These are phyloP conservation scores for Platygyra sinensis DNA, from an alignment of 64 coral and sea anemone genomes.

Conservation along the genomic window DNA sequence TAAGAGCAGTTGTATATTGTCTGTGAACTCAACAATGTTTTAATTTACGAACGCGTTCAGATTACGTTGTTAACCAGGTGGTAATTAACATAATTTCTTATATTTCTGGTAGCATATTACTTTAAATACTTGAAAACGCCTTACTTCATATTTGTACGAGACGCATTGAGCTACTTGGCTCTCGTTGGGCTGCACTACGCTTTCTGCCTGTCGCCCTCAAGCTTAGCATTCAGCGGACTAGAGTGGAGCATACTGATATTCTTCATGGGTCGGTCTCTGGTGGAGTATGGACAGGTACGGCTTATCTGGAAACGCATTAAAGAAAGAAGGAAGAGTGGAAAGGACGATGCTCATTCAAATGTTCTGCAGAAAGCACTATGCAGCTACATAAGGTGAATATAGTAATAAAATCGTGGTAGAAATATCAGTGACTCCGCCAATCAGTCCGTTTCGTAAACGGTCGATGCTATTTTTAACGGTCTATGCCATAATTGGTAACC, in stretches of 20 bases:
- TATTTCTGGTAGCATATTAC: not conserved
- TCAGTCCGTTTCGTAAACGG: too few relatives aligned
- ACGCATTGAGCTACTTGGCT: not conserved
- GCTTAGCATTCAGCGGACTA: not conserved
- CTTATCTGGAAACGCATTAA: not conserved
- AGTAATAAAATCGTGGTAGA: too few relatives aligned
- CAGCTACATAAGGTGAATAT: too few relatives aligned
- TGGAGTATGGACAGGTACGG: not conserved
- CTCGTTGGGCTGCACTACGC: not conserved
- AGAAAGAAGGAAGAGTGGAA: not conserved
- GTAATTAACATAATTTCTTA: not conserved
- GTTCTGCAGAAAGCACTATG: not conserved
- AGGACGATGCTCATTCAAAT: not conserved
- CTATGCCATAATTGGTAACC: too few relatives aligned
- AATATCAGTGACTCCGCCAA: too few relatives aligned
- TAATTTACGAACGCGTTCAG: too few relatives aligned
- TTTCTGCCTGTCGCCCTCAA: not conserved
- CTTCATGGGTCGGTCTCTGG: not conserved
- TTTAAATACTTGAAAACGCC: not conserved
- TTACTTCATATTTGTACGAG: not conserved
- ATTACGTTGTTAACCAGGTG: not conserved
- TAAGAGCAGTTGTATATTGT: too few relatives aligned
- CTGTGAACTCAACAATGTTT: too few relatives aligned
- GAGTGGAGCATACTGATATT: slow-evolving; percentile 13
- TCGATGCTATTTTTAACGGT: too few relatives aligned